Evolutionary conservation across 2,888 invertebrate species (phyloP).

Genomic region (Oscheius onirici): DNA sequence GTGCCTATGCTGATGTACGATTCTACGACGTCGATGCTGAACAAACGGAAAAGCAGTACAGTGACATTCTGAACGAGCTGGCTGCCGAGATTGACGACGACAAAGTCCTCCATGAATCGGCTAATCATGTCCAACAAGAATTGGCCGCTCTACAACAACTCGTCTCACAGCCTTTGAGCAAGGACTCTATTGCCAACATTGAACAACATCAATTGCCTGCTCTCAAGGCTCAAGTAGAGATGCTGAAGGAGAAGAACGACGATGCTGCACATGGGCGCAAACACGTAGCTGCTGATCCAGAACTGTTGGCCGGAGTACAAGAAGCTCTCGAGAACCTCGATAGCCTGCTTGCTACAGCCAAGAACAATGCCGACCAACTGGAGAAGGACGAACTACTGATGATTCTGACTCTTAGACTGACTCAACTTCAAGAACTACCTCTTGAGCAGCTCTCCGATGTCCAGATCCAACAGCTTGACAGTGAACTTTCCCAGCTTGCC

Average conservation of each 20-base stretch:
- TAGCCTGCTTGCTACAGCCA: conserved; percentile 40
- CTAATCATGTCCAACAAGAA: conserved; percentile 48
- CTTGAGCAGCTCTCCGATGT: conserved; percentile 28
- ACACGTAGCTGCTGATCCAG: conserved; percentile 41
- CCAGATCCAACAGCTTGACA: conserved; percentile 30
- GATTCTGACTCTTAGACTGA: conserved; percentile 41
- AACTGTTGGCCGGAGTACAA: conserved; percentile 44
- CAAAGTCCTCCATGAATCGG: conserved; percentile 48
- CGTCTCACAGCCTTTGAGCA: conserved; percentile 32
- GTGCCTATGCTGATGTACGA: conserved; percentile 60
- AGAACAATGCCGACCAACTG: conserved; percentile 39
- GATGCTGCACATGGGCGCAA: conserved; percentile 39
- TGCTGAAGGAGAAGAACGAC: conserved; percentile 42
- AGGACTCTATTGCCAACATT: conserved; percentile 15
- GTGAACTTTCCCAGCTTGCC: conserved; percentile 39
- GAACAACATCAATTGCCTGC: conserved; percentile 42
- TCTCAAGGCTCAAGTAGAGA: conserved; percentile 45
- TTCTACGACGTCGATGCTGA: conserved; percentile 63
- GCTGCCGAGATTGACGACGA: conserved; percentile 50
- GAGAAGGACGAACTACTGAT: conserved; percentile 45
- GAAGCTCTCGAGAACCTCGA: conserved; percentile 40
- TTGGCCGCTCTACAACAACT: conserved; percentile 38
- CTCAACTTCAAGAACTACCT: conserved; percentile 41
- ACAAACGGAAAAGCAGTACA: conserved; percentile 55
- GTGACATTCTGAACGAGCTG: conserved; percentile 48